Conservation (phyloP, 2,113 vertebrate genomes). For the Oceanites oceanicus region DNA sequence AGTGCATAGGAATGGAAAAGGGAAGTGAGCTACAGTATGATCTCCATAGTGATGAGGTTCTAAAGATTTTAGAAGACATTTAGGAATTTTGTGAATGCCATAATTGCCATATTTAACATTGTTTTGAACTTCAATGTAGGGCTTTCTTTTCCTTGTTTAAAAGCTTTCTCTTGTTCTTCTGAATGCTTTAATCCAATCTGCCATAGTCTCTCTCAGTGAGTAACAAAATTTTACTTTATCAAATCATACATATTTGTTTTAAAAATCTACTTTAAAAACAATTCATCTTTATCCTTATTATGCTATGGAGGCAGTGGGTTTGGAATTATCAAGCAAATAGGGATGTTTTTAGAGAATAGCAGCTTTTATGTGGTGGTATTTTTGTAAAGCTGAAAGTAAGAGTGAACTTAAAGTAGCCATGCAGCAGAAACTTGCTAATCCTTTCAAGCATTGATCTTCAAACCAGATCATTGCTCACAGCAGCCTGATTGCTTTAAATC, state of each 20-base stretch:
- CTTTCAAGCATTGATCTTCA: not conserved
- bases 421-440: constrained; percentile 56
- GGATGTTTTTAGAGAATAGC: constrained; percentile 20
- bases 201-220: constrained; percentile 78
- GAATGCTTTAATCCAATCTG: constrained; percentile 59
- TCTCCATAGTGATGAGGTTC: not conserved
- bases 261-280: not conserved
- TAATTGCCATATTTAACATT: not conserved
- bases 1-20: not conserved
- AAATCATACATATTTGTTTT: not conserved
- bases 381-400: constrained; percentile 24
- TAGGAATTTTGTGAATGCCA: not conserved
- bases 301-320: not conserved
- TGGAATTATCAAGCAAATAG: not conserved
- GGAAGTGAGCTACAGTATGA: not conserved
- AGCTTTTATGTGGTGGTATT: not conserved
- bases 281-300: not conserved
- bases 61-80: not conserved
- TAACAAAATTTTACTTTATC: constrained; percentile 55
- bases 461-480: not conserved
- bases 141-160: constrained; percentile 36
- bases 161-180: constrained; percentile 57
- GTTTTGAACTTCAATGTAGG: not conserved
- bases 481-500: not conserved
- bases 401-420: not conserved